Conservation (phyloP, 2,113 vertebrate species). For the Muntiacus reevesi region DNA sequence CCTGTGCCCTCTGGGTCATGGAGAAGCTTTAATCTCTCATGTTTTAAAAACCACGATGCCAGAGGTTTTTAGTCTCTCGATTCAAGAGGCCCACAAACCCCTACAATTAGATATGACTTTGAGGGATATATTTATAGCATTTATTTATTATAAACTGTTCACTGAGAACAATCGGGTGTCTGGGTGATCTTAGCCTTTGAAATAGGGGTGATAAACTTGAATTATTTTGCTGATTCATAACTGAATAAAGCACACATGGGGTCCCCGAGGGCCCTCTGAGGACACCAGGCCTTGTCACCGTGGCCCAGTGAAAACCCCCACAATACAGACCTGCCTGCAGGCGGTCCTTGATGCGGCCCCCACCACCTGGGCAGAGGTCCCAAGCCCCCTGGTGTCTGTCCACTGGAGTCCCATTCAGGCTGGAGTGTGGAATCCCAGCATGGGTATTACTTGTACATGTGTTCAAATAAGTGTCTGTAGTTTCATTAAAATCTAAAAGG, state of each 20-base stretch:
- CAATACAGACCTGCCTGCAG: not conserved
- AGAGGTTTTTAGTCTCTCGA: not conserved
- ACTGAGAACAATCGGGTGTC: not conserved
- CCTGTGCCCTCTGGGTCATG: no score
- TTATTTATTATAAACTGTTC: not conserved
- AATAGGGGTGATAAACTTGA: not conserved
- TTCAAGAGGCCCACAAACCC: not conserved
- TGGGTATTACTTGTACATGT: not conserved
- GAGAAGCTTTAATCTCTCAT: not conserved
- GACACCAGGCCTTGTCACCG: not conserved
- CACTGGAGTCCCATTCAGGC: not conserved
- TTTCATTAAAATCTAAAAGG: not conserved
- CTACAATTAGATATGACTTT: not conserved
- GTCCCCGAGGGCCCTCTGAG: not conserved
- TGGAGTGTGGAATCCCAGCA: not conserved
- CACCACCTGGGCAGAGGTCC: not conserved
- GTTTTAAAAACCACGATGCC: not conserved
- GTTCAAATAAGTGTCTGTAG: not conserved
- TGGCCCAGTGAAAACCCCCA: not conserved
- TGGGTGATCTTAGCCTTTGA: not conserved
- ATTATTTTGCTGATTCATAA: not conserved
- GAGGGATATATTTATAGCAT: not conserved
- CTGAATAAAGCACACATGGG: not conserved
- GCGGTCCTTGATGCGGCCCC: not conserved
- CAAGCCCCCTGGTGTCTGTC: rapidly evolving